These are phyloP conservation scores for Drosophila incognita DNA, from an alignment of 2,888 invertebrate species.

Conservation along the genomic window DNA sequence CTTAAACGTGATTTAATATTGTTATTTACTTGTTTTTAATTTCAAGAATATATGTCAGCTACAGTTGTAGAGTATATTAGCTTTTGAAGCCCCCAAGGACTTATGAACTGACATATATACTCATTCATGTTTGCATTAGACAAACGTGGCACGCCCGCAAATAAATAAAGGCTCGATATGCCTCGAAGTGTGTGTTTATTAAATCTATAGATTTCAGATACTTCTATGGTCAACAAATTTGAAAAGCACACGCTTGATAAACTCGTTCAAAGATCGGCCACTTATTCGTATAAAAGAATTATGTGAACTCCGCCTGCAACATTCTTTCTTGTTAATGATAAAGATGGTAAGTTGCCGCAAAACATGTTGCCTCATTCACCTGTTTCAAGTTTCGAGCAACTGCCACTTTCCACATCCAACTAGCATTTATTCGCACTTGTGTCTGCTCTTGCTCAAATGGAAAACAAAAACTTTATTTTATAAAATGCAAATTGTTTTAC, in stretches of 20 bases:
- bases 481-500: conserved; percentile 72
- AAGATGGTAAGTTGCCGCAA: neutral
- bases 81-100: neutral
- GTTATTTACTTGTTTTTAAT: neutral
- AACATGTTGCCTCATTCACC: neutral
- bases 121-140: neutral
- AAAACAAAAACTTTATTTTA: conserved; percentile 58
- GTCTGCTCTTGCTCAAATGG: neutral
- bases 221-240: neutral
- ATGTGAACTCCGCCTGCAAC: no score
- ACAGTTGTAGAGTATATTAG: neutral
- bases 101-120: neutral
- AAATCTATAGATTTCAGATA: neutral
- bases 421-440: conserved; percentile 5
- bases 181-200: neutral
- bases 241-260: neutral
- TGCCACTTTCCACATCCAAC: conserved; percentile 1
- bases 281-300: neutral
- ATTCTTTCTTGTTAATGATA: neutral
- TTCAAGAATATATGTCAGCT: neutral
- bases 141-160: neutral
- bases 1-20: neutral
- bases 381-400: conserved; percentile 6
- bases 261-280: neutral
- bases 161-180: neutral